phyloP scores from a whole-genome alignment of 1,140 invertebrate species.

The Triops cancriformis region DNA sequence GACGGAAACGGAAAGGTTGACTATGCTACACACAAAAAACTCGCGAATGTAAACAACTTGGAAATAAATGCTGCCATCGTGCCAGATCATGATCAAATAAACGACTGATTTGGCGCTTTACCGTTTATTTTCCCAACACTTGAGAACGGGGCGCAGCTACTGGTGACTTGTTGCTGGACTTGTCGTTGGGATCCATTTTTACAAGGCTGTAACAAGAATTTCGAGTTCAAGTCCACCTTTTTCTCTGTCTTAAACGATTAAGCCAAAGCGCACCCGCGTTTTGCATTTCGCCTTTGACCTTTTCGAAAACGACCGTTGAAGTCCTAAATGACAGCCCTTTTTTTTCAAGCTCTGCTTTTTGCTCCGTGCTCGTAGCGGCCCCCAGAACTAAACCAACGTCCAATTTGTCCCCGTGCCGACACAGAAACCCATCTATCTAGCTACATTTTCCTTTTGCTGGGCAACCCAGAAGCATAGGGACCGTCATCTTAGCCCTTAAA shows the following conservation, averaged over 20 bases:
- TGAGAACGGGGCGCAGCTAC: background rate
- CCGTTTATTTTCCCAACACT: conserved; percentile 3
- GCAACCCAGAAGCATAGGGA: background rate
- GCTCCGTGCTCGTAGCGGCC: background rate
- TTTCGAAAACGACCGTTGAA: background rate
- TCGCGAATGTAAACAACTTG: background rate
- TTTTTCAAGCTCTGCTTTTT: background rate
- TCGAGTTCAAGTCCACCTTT: background rate
- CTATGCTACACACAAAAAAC: background rate
- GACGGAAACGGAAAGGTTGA: background rate
- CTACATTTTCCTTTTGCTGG: background rate
- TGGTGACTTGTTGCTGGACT: too few species aligned
- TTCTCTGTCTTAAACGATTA: background rate
- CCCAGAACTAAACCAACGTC: background rate
- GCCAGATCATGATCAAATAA: conserved; percentile 2
- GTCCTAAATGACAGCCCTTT: background rate
- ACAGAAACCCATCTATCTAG: background rate
- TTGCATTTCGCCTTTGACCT: conserved; percentile 13
- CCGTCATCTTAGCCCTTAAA: background rate
- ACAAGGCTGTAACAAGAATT: conserved; percentile 1
- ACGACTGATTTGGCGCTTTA: conserved; percentile 1
- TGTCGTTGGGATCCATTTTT: background rate
- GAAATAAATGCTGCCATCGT: background rate
- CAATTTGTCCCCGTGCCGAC: conserved; percentile 12
- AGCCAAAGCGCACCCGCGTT: conserved; percentile 8